A percentile compares a stretch with the other conserved stretches of the same genome.
Evolutionary conservation across 2,113 vertebrate species (phyloP).

Genomic region (Anser brachyrhynchus): DNA sequence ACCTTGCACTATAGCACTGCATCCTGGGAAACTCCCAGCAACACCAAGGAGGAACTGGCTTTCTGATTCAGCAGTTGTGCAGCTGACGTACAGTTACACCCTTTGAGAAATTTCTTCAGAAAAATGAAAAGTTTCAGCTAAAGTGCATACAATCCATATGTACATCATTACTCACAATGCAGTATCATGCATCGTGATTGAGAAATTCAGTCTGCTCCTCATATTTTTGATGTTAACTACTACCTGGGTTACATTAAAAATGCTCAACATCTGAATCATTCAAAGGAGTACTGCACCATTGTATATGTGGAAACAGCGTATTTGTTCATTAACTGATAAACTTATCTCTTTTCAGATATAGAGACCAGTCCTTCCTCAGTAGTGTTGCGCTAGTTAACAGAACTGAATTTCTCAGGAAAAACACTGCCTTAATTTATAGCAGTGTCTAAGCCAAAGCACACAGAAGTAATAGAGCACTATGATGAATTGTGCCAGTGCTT

Average conservation of each 20-base stretch:
- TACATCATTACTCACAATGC: neutral
- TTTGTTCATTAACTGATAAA: neutral
- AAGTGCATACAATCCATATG: neutral
- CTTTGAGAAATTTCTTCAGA: neutral
- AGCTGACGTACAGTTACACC: neutral
- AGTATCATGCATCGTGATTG: neutral
- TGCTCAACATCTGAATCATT: neutral
- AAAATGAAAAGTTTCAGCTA: neutral
- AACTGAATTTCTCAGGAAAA: neutral
- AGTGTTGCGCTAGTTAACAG: accelerated
- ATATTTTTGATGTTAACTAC: neutral
- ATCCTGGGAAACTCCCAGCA: neutral
- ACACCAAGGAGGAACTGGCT: neutral
- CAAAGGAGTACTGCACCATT: neutral
- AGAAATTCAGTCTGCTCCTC: neutral
- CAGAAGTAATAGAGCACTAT: neutral
- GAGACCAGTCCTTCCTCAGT: neutral
- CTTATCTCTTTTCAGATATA: neutral
- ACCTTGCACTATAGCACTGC: neutral
- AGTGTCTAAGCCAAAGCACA: neutral
- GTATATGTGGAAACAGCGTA: neutral
- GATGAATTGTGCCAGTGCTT: neutral
- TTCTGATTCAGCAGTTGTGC: constrained; percentile 6
- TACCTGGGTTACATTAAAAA: neutral
- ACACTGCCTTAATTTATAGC: neutral